Conservation (phyloP, 2,888 invertebrate genomes). For the Didymodactylos carnosus region DNA sequence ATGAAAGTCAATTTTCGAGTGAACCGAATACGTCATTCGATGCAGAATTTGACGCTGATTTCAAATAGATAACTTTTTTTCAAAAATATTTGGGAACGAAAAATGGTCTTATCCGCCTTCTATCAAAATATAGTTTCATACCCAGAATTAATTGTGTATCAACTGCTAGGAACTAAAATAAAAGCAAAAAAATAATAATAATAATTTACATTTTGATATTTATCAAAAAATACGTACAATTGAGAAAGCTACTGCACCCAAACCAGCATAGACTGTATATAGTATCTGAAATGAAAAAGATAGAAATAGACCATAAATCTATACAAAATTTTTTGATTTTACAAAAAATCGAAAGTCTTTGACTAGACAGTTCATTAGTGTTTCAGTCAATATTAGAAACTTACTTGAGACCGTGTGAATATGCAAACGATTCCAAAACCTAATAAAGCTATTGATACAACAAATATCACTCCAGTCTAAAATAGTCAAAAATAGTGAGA, state of each 20-base stretch:
- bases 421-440: slow-evolving; percentile 9
- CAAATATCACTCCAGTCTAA: background rate
- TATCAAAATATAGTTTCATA: no score
- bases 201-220: background rate
- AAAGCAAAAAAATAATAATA: background rate
- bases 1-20: no score
- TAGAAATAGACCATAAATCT: no score
- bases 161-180: background rate
- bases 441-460: background rate
- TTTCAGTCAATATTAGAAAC: background rate
- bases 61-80: no score
- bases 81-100: no score
- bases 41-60: no score
- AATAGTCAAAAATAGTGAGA: no score
- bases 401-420: background rate
- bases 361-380: no score
- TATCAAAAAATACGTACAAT: background rate
- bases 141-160: background rate
- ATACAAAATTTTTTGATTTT: no score
- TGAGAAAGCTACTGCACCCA: background rate
- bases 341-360: no score
- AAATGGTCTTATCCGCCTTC: no score
- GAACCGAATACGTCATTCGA: no score
- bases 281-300: background rate
- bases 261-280: background rate